Evolutionary conservation across 2,113 vertebrate genomes (phyloP).

Genomic region (Engraulis encrasicolus): DNA sequence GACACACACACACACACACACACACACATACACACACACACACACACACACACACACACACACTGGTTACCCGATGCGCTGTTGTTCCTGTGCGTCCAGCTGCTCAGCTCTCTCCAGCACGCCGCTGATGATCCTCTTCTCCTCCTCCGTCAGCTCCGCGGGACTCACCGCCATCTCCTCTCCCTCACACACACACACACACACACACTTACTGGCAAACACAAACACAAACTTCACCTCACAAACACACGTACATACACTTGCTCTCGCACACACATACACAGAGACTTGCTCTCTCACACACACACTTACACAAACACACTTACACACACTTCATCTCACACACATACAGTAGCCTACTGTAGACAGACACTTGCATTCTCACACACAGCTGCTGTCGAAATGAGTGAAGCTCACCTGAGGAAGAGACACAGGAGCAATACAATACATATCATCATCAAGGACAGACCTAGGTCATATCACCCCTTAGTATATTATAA

Average conservation of each 20-base stretch:
- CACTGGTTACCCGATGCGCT: constrained; percentile 85
- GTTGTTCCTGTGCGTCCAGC: constrained; percentile 91
- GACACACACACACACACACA: background rate
- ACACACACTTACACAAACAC: background rate
- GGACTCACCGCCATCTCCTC: constrained; percentile 63
- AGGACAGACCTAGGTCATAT: no score
- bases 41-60: background rate
- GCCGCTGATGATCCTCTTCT: constrained; percentile 93
- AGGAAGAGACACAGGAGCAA: no score
- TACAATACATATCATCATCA: no score
- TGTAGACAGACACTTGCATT: background rate
- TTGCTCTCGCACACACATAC: background rate
- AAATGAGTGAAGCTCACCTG: no score
- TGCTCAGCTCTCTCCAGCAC: constrained; percentile 89
- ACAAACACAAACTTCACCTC: constrained; percentile 10
- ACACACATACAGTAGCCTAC: constrained; percentile 45
- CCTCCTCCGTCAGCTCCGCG: constrained; percentile 91
- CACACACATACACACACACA: background rate
- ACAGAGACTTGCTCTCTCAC: background rate
- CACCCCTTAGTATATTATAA: no score
- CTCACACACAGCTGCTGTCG: background rate
- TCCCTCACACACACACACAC: background rate
- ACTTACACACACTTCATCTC: background rate
- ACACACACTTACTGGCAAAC: constrained; percentile 49
- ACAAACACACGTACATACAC: background rate